Conservation (phyloP, 2,113 vertebrate genomes). For the Morone saxatilis region DNA sequence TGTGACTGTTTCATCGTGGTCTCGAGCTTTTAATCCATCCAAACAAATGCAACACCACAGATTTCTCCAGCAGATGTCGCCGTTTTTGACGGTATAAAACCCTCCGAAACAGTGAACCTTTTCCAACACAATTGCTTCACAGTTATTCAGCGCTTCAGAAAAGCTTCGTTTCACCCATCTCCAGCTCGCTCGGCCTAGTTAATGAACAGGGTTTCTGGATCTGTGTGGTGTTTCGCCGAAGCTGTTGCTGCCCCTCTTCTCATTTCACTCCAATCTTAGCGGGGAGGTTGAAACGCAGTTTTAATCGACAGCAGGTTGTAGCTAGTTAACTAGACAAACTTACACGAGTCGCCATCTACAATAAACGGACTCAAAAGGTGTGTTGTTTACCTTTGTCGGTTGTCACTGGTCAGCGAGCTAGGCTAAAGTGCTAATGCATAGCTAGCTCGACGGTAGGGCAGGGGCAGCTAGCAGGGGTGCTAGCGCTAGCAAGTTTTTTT, state of each 20-base stretch:
- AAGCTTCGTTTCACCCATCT: not conserved
- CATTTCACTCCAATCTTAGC: conserved; percentile 47
- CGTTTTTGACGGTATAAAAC: not conserved
- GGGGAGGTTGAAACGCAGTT: conserved; percentile 3
- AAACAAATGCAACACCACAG: not conserved
- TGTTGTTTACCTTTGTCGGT: conserved; percentile 81
- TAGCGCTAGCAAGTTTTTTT: conserved; percentile 74
- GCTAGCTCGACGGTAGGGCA: conserved; percentile 71
- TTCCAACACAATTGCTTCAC: not conserved
- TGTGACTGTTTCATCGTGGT: not conserved
- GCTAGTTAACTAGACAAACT: not conserved
- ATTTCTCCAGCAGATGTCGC: conserved; percentile 32
- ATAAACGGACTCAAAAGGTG: conserved; percentile 10
- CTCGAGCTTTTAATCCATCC: conserved; percentile 3
- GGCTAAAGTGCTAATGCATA: conserved; percentile 73
- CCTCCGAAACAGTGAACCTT: conserved; percentile 12
- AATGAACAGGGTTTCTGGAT: conserved; percentile 46
- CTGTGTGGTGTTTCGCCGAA: conserved; percentile 76
- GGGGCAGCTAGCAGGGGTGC: conserved; percentile 48
- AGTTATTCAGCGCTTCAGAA: not conserved
- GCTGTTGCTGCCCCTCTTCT: conserved; percentile 55
- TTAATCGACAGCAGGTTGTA: not conserved
- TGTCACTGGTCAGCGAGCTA: conserved; percentile 75
- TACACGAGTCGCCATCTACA: not conserved
- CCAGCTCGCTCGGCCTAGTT: conserved; percentile 42